Base-by-base conservation (phyloP, 1,140 invertebrate genomes). In the Leptinotarsa undecemlineata region DNA sequence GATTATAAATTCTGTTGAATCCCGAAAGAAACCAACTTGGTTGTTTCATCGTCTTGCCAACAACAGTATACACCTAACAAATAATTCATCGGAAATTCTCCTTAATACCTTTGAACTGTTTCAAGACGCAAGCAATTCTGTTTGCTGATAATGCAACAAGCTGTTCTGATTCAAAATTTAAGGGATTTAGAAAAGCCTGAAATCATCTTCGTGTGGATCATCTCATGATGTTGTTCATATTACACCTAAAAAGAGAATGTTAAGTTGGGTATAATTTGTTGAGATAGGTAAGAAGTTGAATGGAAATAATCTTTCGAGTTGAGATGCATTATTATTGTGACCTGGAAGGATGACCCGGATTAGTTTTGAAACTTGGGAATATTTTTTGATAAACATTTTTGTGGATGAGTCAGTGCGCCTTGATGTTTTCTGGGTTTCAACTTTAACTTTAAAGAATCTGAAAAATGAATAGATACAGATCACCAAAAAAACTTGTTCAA, bases 21-120 rank as follows among this genome's bases (percentile, higher is more conserved):
- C 0, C 2, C 62, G 42, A 64, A 68, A 63, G 69, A 75, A 72
- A 71, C 74, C 74, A 57, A 72, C 63, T 68, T 75, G 23, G 67
- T 64, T 61, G 69, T 48, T 68, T 70, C 57, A 75, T 47, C 42
- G 63, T 62, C 73, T 72, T 74, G 73, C 73, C 76, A 77, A 77
- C 76, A 77, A 51, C 67, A 17, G 51, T 74, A 72, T 57, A 71
- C 66, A 48, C 26, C 73, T 70, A 74, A 71, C 73, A 72, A 77
- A 77, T 77, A 74, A 77, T 77, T 77, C 76, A 77, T 77, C 70
- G 72, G 74, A 74, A 77, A 77, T 77, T 74, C 76, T 23, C 68
- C 61, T 72, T 77, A 75, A 77, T 77, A 48, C 76, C 76, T 71
- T 74, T 77, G 76, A 77, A 63, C 61, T 63, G 74, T 23, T 11